Conservation (phyloP, 2,888 invertebrate genomes). For the Pachycephus smyrnensis region DNA sequence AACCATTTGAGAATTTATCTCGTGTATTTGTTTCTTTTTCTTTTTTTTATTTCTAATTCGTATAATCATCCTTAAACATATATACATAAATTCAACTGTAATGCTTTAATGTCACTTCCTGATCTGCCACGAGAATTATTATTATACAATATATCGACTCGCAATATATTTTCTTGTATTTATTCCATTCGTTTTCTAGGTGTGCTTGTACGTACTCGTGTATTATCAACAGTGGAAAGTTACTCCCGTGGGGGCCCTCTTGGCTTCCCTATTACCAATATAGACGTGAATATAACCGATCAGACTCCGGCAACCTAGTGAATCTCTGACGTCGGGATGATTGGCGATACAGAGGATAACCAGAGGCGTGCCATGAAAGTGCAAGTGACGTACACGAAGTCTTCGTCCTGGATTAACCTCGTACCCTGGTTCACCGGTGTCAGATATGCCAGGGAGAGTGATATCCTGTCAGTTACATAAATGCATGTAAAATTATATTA, state of each 20-base stretch:
- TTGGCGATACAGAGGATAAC: background rate
- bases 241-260: background rate
- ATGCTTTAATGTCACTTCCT: background rate
- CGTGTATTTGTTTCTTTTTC: background rate
- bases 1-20: background rate
- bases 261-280: background rate
- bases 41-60: background rate
- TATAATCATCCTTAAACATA: background rate
- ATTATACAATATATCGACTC: background rate
- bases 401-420: background rate
- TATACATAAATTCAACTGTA: background rate
- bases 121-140: background rate
- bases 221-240: background rate
- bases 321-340: background rate
- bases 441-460: slow-evolving; percentile 35
- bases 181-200: background rate
- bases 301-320: background rate
- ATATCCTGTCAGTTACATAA: slow-evolving; percentile 42
- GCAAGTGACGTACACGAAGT: slow-evolving; percentile 26
- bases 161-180: background rate
- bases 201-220: background rate
- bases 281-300: background rate
- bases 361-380: slow-evolving; percentile 17
- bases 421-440: slow-evolving; percentile 22
- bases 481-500: slow-evolving; percentile 41